Evolutionary conservation across 2,797 vertebrate genomes (phyloP).

Genomic region (Leptodactylus fallax): DNA sequence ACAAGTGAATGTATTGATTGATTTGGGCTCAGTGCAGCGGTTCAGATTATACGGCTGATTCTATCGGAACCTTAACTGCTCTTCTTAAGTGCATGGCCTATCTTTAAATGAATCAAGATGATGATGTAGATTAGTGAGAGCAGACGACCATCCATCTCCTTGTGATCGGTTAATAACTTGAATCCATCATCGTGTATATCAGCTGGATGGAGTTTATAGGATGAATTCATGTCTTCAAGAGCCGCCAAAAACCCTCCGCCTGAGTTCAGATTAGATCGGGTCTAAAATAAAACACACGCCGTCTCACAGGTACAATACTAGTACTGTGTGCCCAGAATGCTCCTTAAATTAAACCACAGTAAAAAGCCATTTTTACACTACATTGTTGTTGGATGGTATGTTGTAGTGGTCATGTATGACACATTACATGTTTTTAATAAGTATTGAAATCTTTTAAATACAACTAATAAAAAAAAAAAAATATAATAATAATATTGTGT

Average conservation of each 20-base stretch:
- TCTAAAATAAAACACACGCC: slow-evolving; percentile 25
- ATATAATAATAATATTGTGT: background rate
- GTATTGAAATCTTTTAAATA: background rate
- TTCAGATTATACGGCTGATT: slow-evolving; percentile 95
- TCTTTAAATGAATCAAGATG: slow-evolving; percentile 99
- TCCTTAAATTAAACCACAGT: background rate
- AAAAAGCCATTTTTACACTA: background rate
- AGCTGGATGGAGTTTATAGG: slow-evolving; percentile 73
- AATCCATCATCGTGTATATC: slow-evolving; percentile 94
- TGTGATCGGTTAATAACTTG: slow-evolving; percentile 99
- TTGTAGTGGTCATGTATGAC: background rate
- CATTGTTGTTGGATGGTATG: background rate
- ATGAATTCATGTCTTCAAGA: slow-evolving; percentile 76
- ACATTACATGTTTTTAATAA: background rate
- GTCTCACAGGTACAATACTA: slow-evolving; percentile 29
- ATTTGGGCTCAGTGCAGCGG: slow-evolving; percentile 79
- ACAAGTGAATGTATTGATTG: slow-evolving; percentile 98
- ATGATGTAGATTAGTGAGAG: slow-evolving; percentile 98
- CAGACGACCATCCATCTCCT: slow-evolving; percentile 94
- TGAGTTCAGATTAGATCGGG: slow-evolving; percentile 56
- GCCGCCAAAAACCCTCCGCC: slow-evolving; percentile 67
- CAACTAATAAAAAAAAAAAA: background rate
- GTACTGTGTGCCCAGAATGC: slow-evolving; percentile 20
- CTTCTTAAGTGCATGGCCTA: slow-evolving; percentile 88
- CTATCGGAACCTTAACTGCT: slow-evolving; percentile 97